Evolutionary conservation across 1,140 invertebrate genomes (phyloP).

Genomic region (Drosophila hydei): DNA sequence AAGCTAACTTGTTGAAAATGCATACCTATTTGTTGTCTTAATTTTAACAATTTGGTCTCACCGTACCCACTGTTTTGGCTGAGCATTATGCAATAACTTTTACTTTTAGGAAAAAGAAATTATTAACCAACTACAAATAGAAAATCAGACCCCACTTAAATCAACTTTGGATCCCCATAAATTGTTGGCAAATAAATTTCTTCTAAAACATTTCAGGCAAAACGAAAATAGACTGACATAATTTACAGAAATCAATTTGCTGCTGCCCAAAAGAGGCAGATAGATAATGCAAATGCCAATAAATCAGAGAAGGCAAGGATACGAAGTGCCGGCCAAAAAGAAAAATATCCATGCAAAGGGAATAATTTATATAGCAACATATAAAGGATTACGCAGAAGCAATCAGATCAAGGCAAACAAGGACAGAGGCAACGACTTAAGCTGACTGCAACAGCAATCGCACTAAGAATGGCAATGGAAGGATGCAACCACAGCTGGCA

Average conservation of each 20-base stretch:
- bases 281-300: constrained; percentile 19
- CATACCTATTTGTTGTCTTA: no score
- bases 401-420: constrained; percentile 5
- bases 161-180: constrained; percentile 8
- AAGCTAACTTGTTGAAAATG: no score
- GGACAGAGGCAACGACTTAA: no score
- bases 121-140: no score
- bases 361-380: constrained; percentile 3
- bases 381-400: constrained; percentile 3
- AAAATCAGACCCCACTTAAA: neutral
- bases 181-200: constrained; percentile 1
- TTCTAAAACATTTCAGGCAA: no score
- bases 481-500: constrained; percentile 22
- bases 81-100: no score
- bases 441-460: constrained; percentile 5
- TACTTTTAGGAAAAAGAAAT: no score
- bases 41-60: no score
- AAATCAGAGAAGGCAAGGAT: constrained; percentile 19
- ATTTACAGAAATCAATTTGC: constrained; percentile 46
- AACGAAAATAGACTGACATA: constrained; percentile 21
- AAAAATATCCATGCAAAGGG: constrained; percentile 12
- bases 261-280: constrained; percentile 16
- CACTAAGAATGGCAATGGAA: constrained; percentile 6
- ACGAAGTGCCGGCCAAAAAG: no score
- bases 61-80: no score